Evolutionary conservation across 1,140 invertebrate species (phyloP).

Genomic region (Drosophila yakuba): DNA sequence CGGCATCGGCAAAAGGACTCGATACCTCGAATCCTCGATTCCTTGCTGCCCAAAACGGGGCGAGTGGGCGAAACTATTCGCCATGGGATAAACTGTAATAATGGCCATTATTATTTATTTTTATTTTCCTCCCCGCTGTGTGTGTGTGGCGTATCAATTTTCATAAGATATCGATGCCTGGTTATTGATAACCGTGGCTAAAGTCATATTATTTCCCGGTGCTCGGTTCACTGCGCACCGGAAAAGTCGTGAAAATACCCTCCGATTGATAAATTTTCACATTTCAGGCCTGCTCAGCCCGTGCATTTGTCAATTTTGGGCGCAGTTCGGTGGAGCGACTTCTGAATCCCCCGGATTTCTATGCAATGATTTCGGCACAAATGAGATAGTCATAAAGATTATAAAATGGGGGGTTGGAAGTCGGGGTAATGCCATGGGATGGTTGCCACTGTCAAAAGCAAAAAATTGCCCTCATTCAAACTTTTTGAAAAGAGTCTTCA

Average conservation of each 20-base stretch:
- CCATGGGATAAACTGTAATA: conserved; percentile 75
- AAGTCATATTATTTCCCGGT: conserved; percentile 73
- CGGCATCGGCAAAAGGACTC: conserved; percentile 49
- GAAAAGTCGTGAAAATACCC: conserved; percentile 15
- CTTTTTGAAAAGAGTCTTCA: neutral
- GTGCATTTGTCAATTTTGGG: conserved; percentile 33
- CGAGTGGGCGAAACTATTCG: conserved; percentile 62
- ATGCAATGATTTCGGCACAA: conserved; percentile 19
- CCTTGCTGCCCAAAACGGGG: conserved; percentile 12
- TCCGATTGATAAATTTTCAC: conserved; percentile 64
- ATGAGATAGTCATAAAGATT: conserved; percentile 34
- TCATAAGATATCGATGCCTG: conserved; percentile 81
- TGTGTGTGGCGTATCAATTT: conserved; percentile 72
- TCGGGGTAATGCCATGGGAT: neutral
- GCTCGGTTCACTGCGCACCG: conserved; percentile 19
- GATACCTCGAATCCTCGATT: neutral
- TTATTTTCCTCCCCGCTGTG: conserved; percentile 49
- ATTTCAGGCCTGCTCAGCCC: conserved; percentile 52
- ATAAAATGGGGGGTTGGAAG: neutral
- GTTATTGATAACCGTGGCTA: conserved; percentile 80
- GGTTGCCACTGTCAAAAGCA: neutral
- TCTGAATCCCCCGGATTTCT: conserved; percentile 25
- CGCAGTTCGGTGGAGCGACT: neutral
- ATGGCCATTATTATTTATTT: conserved; percentile 81
- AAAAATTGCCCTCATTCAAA: neutral